Evolutionary conservation across 2,113 vertebrate genomes (phyloP).

Genomic region (Tragulus kanchil): DNA sequence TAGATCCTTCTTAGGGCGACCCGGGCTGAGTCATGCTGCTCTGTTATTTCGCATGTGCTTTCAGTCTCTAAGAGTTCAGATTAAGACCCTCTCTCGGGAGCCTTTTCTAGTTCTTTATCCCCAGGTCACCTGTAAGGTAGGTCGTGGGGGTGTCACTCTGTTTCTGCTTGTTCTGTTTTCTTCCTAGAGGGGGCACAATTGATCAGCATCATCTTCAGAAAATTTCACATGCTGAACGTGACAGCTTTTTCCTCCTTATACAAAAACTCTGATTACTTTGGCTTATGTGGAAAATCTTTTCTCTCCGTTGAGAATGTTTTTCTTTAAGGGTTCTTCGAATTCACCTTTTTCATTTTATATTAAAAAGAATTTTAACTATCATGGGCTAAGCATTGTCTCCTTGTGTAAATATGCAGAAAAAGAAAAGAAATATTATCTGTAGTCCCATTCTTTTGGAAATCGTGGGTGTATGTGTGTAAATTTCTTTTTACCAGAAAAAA

Average conservation of each 20-base stretch:
- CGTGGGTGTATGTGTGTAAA: background rate
- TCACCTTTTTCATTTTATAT: background rate
- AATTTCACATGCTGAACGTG: background rate
- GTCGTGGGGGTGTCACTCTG: background rate
- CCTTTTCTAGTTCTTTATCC: background rate
- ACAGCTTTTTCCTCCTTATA: background rate
- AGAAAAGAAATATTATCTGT: background rate
- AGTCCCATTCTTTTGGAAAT: background rate
- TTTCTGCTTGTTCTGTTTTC: background rate
- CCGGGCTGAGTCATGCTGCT: background rate
- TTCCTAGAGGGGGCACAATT: background rate
- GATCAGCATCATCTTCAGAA: background rate
- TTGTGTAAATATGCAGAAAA: background rate
- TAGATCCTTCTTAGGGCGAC: background rate
- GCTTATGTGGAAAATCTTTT: background rate
- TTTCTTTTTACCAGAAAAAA: background rate
- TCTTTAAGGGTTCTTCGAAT: background rate
- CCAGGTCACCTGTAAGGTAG: background rate
- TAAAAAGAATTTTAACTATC: background rate
- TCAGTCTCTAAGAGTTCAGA: background rate
- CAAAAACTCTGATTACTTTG: background rate
- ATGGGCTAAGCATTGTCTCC: background rate
- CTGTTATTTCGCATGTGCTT: background rate
- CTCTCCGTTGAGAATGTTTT: background rate
- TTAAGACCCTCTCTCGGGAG: background rate